Conservation (phyloP, 37 sponge, comb jelly and placozoan genomes). For the Mnemiopsis leidyi region DNA sequence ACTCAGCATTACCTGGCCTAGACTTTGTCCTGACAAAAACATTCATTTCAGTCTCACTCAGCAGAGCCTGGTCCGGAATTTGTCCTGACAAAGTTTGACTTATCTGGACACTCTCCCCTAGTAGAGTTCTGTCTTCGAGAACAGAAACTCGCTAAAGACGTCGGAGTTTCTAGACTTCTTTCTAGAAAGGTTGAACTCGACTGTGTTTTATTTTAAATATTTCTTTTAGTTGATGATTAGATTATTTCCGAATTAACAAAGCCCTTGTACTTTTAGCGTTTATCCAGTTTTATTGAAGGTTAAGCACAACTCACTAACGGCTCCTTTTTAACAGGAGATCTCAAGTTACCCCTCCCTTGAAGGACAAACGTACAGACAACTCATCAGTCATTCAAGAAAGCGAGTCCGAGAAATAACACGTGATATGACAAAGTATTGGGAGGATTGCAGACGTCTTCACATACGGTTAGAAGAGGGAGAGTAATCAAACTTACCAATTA, state of each 20-base stretch:
- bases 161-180: conserved; percentile 10
- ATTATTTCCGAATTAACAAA: no score
- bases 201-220: no score
- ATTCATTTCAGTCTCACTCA: conserved; percentile 34
- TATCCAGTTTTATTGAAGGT: no score
- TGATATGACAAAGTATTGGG: conserved; percentile 44
- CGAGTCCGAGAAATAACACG: conserved; percentile 8
- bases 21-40: conserved; percentile 62
- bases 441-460: conserved; percentile 11
- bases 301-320: no score
- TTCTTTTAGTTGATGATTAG: no score
- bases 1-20: conserved; percentile 18
- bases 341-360: conserved; percentile 44
- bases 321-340: conserved; percentile 39
- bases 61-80: conserved; percentile 55
- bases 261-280: no score
- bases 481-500: no score
- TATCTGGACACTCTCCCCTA: conserved; percentile 46
- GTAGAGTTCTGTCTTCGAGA: conserved; percentile 40
- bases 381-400: neutral
- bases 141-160: conserved; percentile 28
- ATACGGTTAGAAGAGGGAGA: neutral
- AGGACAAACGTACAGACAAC: conserved; percentile 40
- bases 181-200: conserved; percentile 45
- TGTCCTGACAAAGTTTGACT: conserved; percentile 55